Evolutionary conservation across 2,888 invertebrate genomes (phyloP).

Genomic region (Mantis religiosa): DNA sequence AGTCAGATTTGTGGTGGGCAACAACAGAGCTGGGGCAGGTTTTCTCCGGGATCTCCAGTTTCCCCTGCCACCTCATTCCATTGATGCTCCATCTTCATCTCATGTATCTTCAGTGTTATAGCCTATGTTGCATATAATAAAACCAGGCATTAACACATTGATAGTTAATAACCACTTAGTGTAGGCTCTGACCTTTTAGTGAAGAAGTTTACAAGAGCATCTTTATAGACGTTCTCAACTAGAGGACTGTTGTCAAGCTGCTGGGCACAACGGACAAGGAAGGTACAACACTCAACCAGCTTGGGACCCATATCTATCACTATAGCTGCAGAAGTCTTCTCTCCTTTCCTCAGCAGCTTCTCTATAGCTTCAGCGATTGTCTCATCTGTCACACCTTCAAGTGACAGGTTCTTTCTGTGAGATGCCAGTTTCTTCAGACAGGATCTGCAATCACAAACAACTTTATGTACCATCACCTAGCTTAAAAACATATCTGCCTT

Average conservation of each 20-base stretch:
- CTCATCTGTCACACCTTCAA: slow-evolving; percentile 23
- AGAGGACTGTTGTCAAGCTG: slow-evolving; percentile 45
- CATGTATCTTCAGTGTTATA: too few relatives aligned
- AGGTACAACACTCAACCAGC: slow-evolving; percentile 59
- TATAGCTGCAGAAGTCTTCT: slow-evolving; percentile 54
- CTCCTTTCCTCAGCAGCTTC: slow-evolving; percentile 59
- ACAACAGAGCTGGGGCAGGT: too few relatives aligned
- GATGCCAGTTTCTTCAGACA: slow-evolving; percentile 28
- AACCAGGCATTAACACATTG: too few relatives aligned
- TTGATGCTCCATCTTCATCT: too few relatives aligned
- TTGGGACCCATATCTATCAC: slow-evolving; percentile 64
- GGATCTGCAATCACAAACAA: slow-evolving; percentile 1
- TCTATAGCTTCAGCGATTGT: slow-evolving; percentile 40
- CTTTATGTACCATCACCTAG: too few relatives aligned
- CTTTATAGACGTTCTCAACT: slow-evolving; percentile 50
- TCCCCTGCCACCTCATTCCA: too few relatives aligned
- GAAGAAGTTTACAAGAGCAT: slow-evolving; percentile 56
- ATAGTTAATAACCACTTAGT: too few relatives aligned
- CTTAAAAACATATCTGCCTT: too few relatives aligned
- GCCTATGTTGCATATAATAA: too few relatives aligned
- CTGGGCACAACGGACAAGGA: slow-evolving; percentile 60
- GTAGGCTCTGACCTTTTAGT: slow-evolving; percentile 44
- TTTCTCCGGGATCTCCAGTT: too few relatives aligned
- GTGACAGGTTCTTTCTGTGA: slow-evolving; percentile 21
- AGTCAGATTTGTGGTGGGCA: too few relatives aligned